These are phyloP conservation scores for Atherinosoma microstoma DNA, from an alignment of 2,797 vertebrate genomes.

Conservation along the genomic window DNA sequence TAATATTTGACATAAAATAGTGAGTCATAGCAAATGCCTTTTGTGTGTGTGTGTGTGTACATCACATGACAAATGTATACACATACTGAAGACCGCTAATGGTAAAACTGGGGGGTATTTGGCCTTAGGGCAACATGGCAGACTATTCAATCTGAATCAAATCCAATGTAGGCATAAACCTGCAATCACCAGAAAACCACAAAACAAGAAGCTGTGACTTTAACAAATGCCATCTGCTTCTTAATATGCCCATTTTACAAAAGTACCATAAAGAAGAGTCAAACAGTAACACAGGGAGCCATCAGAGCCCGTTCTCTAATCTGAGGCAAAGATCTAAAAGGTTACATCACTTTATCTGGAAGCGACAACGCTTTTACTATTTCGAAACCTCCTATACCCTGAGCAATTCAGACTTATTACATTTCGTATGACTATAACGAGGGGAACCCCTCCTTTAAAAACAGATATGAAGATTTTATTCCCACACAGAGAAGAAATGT, in stretches of 20 bases:
- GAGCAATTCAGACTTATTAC: conserved; percentile 78
- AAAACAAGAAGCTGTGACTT: conserved; percentile 43
- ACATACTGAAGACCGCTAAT: conserved; percentile 18
- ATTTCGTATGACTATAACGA: conserved; percentile 72
- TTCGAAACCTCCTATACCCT: conserved; percentile 73
- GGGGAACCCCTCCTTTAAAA: conserved; percentile 62
- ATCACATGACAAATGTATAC: conserved; percentile 12
- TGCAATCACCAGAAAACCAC: conserved; percentile 43
- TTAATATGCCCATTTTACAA: conserved; percentile 45
- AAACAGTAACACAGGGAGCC: conserved; percentile 30
- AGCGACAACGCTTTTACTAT: conserved; percentile 68
- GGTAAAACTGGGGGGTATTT: conserved; percentile 4
- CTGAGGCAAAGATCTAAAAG: conserved; percentile 74
- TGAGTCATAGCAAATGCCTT: conserved; percentile 12
- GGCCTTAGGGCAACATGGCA: conserved; percentile 48
- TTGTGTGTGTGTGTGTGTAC: conserved; percentile 3
- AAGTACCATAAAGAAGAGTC: conserved; percentile 17
- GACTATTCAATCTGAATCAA: conserved; percentile 50
- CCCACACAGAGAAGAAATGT: conserved; percentile 43
- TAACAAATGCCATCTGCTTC: conserved; percentile 64
- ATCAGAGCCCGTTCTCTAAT: conserved; percentile 60
- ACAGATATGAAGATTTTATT: conserved; percentile 66
- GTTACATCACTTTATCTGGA: conserved; percentile 71
- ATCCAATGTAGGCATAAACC: conserved; percentile 54
- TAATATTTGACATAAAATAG: conserved; percentile 33